These are phyloP conservation scores for Drosophila trapezifrons DNA, from an alignment of 1,140 invertebrate species.

Conservation along the genomic window DNA sequence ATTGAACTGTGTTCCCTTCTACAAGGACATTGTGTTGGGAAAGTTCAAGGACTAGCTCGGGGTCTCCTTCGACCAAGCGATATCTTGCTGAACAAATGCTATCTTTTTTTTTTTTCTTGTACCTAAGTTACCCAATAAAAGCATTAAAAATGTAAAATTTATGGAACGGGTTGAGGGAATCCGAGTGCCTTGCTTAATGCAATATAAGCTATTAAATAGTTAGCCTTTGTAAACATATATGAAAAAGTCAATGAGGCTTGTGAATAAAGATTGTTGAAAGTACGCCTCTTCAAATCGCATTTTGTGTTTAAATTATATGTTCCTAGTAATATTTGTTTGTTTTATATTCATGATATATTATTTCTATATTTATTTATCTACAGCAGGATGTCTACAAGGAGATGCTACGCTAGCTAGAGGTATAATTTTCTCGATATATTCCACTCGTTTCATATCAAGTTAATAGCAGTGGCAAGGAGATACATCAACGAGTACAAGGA, in stretches of 20 bases:
- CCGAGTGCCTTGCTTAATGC: not conserved
- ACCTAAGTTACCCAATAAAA: not conserved
- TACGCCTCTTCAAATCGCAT: too few relatives aligned
- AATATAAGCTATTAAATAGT: not conserved
- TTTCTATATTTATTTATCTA: too few relatives aligned
- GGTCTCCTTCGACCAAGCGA: too few relatives aligned
- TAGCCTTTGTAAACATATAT: not conserved
- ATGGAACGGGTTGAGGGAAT: not conserved
- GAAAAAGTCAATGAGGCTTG: not conserved
- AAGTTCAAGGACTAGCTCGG: constrained; percentile 70
- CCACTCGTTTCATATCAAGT: too few relatives aligned
- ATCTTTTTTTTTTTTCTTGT: not conserved
- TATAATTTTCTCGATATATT: too few relatives aligned
- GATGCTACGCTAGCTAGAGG: too few relatives aligned
- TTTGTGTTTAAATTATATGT: too few relatives aligned
- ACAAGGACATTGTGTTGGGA: constrained; percentile 89
- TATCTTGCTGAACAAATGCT: not conserved
- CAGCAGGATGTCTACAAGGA: too few relatives aligned
- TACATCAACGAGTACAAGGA: too few relatives aligned
- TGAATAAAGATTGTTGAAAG: not conserved
- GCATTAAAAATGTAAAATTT: not conserved
- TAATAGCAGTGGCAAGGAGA: too few relatives aligned
- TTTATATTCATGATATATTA: too few relatives aligned
- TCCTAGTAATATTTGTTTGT: too few relatives aligned
- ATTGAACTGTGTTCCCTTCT: constrained; percentile 94